Evolutionary conservation across 2,797 vertebrate genomes (phyloP), one percentile per base, ranked within the genome.

Genomic region (Champsocephalus esox): DNA sequence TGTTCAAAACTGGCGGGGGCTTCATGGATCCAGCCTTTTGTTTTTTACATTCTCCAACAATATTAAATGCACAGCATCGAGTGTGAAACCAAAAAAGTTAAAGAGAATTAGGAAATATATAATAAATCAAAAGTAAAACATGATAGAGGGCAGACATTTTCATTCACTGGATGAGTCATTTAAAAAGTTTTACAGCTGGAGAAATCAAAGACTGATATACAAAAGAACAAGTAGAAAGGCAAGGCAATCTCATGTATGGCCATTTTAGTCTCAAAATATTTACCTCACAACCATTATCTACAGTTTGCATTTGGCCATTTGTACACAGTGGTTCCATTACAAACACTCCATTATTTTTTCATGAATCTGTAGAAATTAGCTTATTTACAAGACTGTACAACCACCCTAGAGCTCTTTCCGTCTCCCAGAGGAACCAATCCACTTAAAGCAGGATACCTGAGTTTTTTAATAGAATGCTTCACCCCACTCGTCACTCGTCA

Each of bases 351-450:
- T 92, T 88, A 88, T 88, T 92, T 85, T 83, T 66, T 82, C 73
- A 85, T 34, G 64, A 87, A 95, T 95, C 90, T 82, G 88, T 96
- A 96, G 95, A 96, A 97, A 96, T 93, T 70, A 95, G 93, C 86
- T 93, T 97, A 98, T 98, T 95, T 97, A 97, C 97, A 97, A 69
- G 89, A 94, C 93, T 96, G 91, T 96, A 97, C 96, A 97, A 83
- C 89, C 91, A 94, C 89, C 95, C 94, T 87, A 92, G 74, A 93
- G 92, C 91, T 77, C 73, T 73, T 88, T 92, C 94, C 87, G 71
- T 93, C 95, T 95, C 94, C 94, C 91, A 89, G 89, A 93, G 85
- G 92, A 95, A 89, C 92, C 92, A 65, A 83, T 86, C 91, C 81
- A 92, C 92, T 93, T 94, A 82, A 95, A 96, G 95, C 95, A 95